A percentile compares a stretch with the other conserved stretches of the same genome.
These are phyloP conservation scores for Spodoptera picta DNA, from an alignment of 2,888 invertebrate genomes.

Conservation along the genomic window DNA sequence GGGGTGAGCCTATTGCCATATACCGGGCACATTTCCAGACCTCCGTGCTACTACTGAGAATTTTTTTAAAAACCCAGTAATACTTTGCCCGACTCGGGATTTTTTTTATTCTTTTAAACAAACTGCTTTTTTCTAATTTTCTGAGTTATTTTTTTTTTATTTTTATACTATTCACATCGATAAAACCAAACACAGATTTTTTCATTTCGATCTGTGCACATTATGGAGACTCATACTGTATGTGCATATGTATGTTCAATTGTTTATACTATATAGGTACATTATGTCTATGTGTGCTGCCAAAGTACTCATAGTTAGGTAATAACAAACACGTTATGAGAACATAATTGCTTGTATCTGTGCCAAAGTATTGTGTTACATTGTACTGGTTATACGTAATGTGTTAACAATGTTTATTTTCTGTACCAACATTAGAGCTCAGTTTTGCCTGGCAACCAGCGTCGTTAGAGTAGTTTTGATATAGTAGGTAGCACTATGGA, in stretches of 20 bases:
- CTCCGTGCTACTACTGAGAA: no score
- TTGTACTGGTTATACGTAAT: slow-evolving; percentile 37
- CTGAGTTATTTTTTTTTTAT: no score
- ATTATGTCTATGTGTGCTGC: not conserved
- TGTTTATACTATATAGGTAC: not conserved
- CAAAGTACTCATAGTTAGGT: slow-evolving; percentile 33
- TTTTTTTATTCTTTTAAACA: no score
- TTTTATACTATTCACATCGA: no score
- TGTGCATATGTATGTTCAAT: not conserved
- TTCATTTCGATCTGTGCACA: no score
- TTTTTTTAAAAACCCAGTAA: no score
- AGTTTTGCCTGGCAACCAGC: slow-evolving; percentile 7
- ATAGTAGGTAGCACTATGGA: not conserved
- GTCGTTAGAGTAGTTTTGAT: slow-evolving; percentile 1
- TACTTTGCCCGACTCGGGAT: no score
- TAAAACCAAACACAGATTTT: no score
- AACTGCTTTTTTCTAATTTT: no score
- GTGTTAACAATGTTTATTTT: slow-evolving; percentile 35
- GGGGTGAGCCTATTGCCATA: no score
- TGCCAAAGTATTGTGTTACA: slow-evolving; percentile 46
- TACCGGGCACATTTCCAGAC: no score
- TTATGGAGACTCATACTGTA: not conserved
- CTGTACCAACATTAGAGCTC: slow-evolving; percentile 15
- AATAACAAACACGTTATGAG: slow-evolving; percentile 49
- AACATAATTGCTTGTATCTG: slow-evolving; percentile 48